Conservation (phyloP, 1,140 invertebrate genomes). For the Nomia melanderi region DNA sequence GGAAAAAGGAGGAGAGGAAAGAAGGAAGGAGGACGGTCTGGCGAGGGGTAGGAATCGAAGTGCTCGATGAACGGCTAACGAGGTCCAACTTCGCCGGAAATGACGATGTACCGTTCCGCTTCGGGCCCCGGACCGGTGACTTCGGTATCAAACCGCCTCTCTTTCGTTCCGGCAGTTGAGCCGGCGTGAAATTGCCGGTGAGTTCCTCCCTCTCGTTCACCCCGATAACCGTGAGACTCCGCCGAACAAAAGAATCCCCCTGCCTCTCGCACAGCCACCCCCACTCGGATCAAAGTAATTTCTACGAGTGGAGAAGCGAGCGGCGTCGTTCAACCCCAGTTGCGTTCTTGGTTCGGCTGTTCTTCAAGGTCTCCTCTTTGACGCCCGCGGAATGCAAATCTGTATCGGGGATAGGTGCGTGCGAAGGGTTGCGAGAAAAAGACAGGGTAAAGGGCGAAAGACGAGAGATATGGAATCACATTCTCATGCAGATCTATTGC, state of each 20-base stretch:
- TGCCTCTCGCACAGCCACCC: too few relatives aligned
- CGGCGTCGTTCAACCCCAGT: not conserved
- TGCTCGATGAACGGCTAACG: conserved; percentile 49
- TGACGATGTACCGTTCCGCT: conserved; percentile 39
- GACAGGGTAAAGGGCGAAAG: not conserved
- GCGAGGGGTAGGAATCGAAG: not conserved
- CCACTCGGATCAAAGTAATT: conserved; percentile 61
- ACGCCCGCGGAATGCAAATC: not conserved
- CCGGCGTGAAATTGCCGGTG: conserved; percentile 54
- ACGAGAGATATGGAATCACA: too few relatives aligned
- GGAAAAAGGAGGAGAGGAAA: not conserved
- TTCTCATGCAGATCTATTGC: too few relatives aligned
- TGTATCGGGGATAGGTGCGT: not conserved
- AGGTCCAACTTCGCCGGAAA: conserved; percentile 52
- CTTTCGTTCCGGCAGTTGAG: conserved; percentile 38
- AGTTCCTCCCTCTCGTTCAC: conserved; percentile 20
- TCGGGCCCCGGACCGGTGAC: conserved; percentile 9
- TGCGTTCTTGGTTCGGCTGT: not conserved
- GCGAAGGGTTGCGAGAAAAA: not conserved
- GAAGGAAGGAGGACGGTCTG: not conserved
- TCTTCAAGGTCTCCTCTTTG: conserved; percentile 5
- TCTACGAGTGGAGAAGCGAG: not conserved
- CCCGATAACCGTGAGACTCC: conserved; percentile 36
- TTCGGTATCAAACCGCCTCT: conserved; percentile 36
- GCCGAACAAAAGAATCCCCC: conserved; percentile 42